These are phyloP conservation scores for Romanomermis culicivorax DNA, from an alignment of 2,888 invertebrate species.

Conservation along the genomic window DNA sequence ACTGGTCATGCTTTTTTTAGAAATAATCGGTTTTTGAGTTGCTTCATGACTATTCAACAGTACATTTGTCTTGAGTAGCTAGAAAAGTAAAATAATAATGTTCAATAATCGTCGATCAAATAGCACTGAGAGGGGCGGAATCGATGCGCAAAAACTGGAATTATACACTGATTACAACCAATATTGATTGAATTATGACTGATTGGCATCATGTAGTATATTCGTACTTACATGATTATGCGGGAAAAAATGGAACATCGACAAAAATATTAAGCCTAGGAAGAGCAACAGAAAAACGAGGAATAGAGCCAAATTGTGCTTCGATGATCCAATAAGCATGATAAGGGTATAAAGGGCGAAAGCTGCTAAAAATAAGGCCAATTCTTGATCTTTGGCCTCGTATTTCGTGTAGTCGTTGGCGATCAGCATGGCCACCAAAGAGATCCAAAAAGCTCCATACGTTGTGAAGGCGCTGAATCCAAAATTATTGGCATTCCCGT, in stretches of 20 bases:
- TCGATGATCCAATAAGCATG: neutral
- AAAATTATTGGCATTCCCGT: conserved; percentile 7
- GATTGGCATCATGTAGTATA: neutral
- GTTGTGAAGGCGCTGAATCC: conserved; percentile 19
- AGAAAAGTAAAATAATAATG: no score
- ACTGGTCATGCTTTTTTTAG: no score
- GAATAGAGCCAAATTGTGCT: neutral
- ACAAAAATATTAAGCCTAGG: conserved; percentile 5
- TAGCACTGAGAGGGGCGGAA: no score
- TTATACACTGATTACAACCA: neutral
- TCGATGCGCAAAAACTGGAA: neutral
- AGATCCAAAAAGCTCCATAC: conserved; percentile 19
- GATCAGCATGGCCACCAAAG: conserved; percentile 15
- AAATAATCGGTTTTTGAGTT: no score
- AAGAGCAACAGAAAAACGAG: neutral
- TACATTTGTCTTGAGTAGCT: no score
- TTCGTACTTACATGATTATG: neutral
- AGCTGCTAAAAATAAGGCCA: conserved; percentile 1
- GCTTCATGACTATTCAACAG: no score
- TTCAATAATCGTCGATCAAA: no score
- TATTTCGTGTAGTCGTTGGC: conserved; percentile 1
- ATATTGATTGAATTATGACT: neutral
- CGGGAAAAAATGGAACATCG: conserved; percentile 1
- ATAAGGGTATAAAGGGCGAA: conserved; percentile 6
- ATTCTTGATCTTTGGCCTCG: neutral